phyloP scores from a whole-genome alignment of 2,797 vertebrate genomes.

The Enteromius trimaculatus region DNA sequence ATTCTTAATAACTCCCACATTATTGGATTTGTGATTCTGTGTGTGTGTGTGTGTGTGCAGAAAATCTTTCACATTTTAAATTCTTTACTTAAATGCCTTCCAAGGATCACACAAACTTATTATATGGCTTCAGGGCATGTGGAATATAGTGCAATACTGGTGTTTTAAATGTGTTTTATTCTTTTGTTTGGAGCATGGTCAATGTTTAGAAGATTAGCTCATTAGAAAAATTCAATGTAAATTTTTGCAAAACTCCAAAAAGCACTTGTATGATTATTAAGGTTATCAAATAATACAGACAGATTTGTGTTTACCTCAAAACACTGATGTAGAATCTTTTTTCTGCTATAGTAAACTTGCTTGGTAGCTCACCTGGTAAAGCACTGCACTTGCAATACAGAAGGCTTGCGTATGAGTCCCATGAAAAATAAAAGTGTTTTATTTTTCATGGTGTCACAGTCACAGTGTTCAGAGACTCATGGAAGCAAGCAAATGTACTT shows the following conservation, averaged over 20 bases:
- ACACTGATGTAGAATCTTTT: background rate
- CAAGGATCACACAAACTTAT: background rate
- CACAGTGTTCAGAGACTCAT: background rate
- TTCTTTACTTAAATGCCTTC: background rate
- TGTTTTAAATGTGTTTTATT: background rate
- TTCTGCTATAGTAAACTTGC: background rate
- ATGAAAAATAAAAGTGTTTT: background rate
- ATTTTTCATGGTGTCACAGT: too few relatives aligned
- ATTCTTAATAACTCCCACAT: background rate
- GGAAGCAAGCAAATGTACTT: background rate
- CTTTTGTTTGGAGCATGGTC: background rate
- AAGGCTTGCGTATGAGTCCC: background rate
- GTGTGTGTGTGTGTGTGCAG: background rate
- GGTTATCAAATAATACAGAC: background rate
- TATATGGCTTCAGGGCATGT: background rate
- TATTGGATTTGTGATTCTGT: background rate
- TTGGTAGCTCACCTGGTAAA: background rate
- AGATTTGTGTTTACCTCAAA: background rate
- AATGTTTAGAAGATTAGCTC: background rate
- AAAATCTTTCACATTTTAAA: background rate
- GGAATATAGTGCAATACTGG: background rate
- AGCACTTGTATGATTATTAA: background rate
- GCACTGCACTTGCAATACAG: background rate
- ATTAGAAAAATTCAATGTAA: background rate
- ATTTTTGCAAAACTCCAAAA: background rate